These are phyloP conservation scores for Gila robusta DNA, from an alignment of 2,797 vertebrate genomes.

Conservation along the genomic window DNA sequence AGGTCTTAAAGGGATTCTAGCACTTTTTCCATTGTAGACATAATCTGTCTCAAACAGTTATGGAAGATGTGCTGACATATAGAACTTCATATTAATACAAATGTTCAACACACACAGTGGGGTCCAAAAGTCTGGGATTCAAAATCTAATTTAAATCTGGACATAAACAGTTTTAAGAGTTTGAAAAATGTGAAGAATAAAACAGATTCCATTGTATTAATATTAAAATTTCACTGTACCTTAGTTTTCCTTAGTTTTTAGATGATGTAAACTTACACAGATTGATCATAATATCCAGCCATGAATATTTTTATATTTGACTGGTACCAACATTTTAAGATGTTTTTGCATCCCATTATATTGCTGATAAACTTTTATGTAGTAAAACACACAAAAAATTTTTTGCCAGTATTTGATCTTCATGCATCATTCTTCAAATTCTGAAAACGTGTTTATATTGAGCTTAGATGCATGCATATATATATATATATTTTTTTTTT, in stretches of 20 bases:
- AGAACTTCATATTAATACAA: constrained; percentile 1
- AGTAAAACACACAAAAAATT: neutral
- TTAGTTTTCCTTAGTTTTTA: neutral
- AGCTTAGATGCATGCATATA: neutral
- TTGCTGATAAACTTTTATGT: neutral
- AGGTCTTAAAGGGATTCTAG: neutral
- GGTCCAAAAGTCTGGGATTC: neutral
- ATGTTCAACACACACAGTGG: neutral
- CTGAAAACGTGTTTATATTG: neutral
- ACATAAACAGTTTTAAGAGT: neutral
- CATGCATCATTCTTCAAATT: neutral
- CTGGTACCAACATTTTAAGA: neutral
- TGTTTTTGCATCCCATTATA: neutral
- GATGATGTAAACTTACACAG: neutral
- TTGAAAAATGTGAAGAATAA: neutral
- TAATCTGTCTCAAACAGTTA: neutral
- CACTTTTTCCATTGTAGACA: neutral
- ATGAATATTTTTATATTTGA: neutral
- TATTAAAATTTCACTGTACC: neutral
- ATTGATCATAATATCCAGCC: neutral
- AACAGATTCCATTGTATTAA: neutral
- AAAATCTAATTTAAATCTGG: neutral
- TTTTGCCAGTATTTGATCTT: neutral
- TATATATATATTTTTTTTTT: too few species aligned
- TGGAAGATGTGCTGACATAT: neutral